Percentiles rank a stretch among this genome's conserved stretches.
These are phyloP conservation scores for Genyomyrus donnyi DNA, from an alignment of 2,113 vertebrate genomes.

Conservation along the genomic window DNA sequence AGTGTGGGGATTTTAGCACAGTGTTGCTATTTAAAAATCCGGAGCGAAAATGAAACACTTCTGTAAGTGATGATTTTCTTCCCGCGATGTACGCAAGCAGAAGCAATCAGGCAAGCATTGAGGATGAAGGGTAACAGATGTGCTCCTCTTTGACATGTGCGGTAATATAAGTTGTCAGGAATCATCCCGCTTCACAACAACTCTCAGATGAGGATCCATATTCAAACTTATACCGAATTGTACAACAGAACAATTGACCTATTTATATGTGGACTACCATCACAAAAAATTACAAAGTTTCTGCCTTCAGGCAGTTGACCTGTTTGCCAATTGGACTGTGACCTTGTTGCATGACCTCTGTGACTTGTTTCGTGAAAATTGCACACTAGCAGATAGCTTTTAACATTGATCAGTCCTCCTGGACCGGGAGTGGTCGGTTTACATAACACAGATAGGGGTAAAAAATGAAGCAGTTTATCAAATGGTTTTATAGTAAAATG, in stretches of 20 bases:
- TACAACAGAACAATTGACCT: neutral
- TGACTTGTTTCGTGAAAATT: slow-evolving; percentile 39
- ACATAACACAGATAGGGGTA: slow-evolving; percentile 24
- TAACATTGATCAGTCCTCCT: slow-evolving; percentile 56
- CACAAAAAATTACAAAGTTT: neutral
- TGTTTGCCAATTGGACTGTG: slow-evolving; percentile 44
- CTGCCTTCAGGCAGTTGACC: slow-evolving; percentile 18
- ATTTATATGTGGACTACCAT: neutral
- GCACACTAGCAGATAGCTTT: slow-evolving; percentile 53
- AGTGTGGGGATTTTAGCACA: neutral
- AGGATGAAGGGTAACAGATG: neutral
- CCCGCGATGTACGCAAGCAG: neutral
- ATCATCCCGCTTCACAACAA: neutral
- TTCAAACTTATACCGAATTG: neutral
- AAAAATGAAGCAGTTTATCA: slow-evolving; percentile 16
- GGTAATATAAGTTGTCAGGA: neutral
- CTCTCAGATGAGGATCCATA: neutral
- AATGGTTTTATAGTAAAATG: slow-evolving; percentile 13
- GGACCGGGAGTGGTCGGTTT: slow-evolving; percentile 21
- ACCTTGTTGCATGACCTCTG: slow-evolving; percentile 55
- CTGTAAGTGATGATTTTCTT: neutral
- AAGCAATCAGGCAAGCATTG: slow-evolving; percentile 2
- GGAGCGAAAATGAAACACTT: slow-evolving; percentile 8
- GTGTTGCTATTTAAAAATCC: slow-evolving; percentile 6
- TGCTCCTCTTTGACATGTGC: neutral